phyloP scores from a whole-genome alignment of 2,797 vertebrate genomes.

The Catostomus latipinnis region DNA sequence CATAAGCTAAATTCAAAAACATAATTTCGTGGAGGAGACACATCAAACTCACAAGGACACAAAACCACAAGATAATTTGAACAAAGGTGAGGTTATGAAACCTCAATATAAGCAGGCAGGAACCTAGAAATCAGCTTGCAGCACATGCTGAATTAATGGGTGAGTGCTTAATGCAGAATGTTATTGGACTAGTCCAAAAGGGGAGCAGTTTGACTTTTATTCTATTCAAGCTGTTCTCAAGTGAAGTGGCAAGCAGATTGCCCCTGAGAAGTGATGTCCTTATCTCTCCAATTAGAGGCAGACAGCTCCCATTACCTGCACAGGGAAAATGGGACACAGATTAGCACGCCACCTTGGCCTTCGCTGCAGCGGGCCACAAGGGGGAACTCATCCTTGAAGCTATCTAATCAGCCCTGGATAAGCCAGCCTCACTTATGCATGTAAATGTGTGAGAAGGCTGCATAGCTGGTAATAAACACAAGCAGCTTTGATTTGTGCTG shows the following conservation, averaged over 20 bases:
- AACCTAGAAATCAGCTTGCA: background rate
- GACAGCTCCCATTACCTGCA: conserved; percentile 65
- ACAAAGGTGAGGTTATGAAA: background rate
- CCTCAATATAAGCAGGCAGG: background rate
- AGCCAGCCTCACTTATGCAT: conserved; percentile 67
- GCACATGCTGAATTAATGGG: background rate
- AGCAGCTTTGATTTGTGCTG: conserved; percentile 50
- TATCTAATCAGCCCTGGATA: conserved; percentile 75
- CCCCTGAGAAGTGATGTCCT: conserved; percentile 57
- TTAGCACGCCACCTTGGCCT: conserved; percentile 23
- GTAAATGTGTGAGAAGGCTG: conserved; percentile 68
- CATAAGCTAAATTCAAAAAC: background rate
- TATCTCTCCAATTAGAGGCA: conserved; percentile 68
- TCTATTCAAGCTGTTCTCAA: conserved; percentile 55
- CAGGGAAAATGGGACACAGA: conserved; percentile 41
- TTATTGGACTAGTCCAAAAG: conserved; percentile 1
- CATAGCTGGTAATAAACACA: conserved; percentile 58
- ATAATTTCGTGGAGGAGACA: background rate
- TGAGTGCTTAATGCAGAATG: background rate
- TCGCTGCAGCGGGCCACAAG: conserved; percentile 56
- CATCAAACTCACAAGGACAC: background rate
- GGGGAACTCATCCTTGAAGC: conserved; percentile 76
- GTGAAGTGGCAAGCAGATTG: conserved; percentile 22
- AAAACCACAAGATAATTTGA: background rate
- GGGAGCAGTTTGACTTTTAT: conserved; percentile 35